Percentiles rank a stretch among this genome's conserved stretches.
These are phyloP conservation scores for Alexandromys fortis DNA, from an alignment of 2,113 vertebrate genomes.

Conservation along the genomic window DNA sequence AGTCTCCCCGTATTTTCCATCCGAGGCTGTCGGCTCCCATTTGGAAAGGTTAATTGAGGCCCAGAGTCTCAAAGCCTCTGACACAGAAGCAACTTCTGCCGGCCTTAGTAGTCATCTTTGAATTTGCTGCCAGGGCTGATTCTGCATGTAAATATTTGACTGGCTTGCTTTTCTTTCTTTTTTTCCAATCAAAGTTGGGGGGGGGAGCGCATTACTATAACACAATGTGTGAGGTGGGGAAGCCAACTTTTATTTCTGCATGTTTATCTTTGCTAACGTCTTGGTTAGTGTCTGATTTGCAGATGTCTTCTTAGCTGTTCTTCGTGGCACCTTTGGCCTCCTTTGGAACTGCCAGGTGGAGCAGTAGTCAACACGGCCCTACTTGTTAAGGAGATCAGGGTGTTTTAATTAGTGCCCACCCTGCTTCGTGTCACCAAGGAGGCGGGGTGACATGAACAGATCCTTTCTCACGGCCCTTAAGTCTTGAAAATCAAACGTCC, in stretches of 20 bases:
- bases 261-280: slow-evolving; percentile 17
- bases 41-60: slow-evolving; percentile 73
- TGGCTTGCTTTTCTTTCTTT: not conserved
- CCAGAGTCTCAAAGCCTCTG: slow-evolving; percentile 29
- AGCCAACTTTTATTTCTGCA: slow-evolving; percentile 15
- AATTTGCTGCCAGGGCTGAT: slow-evolving; percentile 70
- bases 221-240: not conserved
- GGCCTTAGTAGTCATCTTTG: slow-evolving; percentile 66
- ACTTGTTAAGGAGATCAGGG: not conserved
- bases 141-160: slow-evolving; percentile 72
- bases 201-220: not conserved
- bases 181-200: not conserved
- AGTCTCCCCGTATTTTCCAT: slow-evolving; percentile 60
- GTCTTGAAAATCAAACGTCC: slow-evolving; percentile 30
- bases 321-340: not conserved
- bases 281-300: slow-evolving; percentile 27
- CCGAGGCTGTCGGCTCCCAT: slow-evolving; percentile 52
- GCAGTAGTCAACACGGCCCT: not conserved
- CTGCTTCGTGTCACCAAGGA: not conserved
- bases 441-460: not conserved
- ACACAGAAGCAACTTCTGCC: slow-evolving; percentile 64
- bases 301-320: slow-evolving; percentile 26
- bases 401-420: not conserved
- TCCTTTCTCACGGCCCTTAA: not conserved
- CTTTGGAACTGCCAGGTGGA: not conserved